phyloP scores from a whole-genome alignment of 2,113 vertebrate species.

The Ochotona curzoniae region DNA sequence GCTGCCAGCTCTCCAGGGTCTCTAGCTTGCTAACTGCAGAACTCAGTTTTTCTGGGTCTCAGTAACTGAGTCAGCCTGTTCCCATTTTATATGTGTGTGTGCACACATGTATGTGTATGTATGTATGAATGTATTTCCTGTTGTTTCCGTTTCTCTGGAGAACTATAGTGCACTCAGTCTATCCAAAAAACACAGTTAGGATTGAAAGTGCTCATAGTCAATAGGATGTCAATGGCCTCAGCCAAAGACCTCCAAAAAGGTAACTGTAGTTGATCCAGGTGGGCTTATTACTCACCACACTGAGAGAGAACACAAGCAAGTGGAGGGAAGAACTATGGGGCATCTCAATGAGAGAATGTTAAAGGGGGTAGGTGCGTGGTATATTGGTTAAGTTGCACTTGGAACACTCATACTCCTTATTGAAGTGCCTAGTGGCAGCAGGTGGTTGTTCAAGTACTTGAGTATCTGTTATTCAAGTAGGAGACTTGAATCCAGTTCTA shows the following conservation, averaged over 20 bases:
- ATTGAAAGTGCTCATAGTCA: not conserved
- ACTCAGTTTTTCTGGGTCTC: not conserved
- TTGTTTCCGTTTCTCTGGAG: too few relatives aligned
- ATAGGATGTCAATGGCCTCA: not conserved
- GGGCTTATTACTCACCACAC: not conserved
- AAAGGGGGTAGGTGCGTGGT: too few relatives aligned
- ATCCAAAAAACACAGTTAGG: not conserved
- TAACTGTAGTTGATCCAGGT: not conserved
- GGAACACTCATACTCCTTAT: too few relatives aligned
- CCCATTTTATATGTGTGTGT: not conserved
- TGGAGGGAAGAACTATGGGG: not conserved
- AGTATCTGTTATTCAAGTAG: too few relatives aligned
- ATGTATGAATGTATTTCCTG: too few relatives aligned
- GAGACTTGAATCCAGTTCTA: too few relatives aligned
- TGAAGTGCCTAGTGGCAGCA: too few relatives aligned
- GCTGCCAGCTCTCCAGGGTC: not conserved
- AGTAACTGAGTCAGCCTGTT: not conserved
- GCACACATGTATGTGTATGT: too few relatives aligned
- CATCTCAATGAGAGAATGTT: not conserved
- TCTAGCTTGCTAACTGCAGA: not conserved
- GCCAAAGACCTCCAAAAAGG: not conserved
- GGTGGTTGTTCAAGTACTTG: too few relatives aligned
- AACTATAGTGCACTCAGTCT: too few relatives aligned
- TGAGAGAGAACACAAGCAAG: not conserved
- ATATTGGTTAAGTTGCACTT: too few relatives aligned